Percentiles rank a stretch among this genome's conserved stretches.
phyloP scores from a whole-genome alignment of 2,888 invertebrate species.

The Pachydiplax longipennis region DNA sequence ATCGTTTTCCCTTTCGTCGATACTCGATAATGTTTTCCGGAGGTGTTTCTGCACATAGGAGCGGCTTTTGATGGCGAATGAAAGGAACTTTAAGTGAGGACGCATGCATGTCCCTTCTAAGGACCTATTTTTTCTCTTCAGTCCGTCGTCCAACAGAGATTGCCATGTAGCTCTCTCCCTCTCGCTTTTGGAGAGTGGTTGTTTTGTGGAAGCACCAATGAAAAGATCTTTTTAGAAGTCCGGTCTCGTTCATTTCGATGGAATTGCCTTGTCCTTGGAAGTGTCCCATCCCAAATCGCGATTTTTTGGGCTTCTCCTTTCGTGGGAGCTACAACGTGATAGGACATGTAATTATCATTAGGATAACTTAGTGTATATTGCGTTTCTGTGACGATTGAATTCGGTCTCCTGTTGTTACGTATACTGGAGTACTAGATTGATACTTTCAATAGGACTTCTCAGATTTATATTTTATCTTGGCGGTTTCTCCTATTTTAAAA shows the following conservation, averaged over 20 bases:
- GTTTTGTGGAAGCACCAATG: neutral
- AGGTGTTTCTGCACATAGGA: neutral
- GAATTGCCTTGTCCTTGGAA: neutral
- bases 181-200: neutral
- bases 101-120: neutral
- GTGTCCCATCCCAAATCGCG: neutral
- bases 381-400: no score
- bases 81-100: neutral
- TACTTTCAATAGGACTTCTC: no score
- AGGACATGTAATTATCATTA: no score
- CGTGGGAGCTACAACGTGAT: neutral
- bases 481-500: no score
- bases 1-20: slow-evolving; percentile 16
- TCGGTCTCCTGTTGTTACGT: no score
- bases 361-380: no score
- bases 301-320: neutral
- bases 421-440: no score
- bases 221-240: neutral
- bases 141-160: neutral
- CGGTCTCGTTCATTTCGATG: neutral
- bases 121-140: neutral
- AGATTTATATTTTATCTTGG: no score
- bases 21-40: slow-evolving; percentile 9
- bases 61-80: neutral
- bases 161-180: neutral